phyloP scores from a whole-genome alignment of 2,888 invertebrate species.

The Spisula solida region DNA sequence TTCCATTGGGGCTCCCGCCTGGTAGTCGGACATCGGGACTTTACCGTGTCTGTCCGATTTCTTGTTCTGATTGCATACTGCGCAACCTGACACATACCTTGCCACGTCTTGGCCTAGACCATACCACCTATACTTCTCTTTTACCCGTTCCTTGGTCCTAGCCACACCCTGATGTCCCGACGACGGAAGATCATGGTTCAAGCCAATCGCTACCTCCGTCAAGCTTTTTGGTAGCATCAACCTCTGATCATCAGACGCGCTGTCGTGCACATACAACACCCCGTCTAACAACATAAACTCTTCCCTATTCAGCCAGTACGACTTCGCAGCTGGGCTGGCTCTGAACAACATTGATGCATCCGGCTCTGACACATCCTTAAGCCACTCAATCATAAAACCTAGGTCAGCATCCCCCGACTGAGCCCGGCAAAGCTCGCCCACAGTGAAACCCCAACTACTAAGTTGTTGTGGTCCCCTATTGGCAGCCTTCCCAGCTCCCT shows the following conservation, averaged over 20 bases:
- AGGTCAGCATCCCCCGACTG: too few species aligned
- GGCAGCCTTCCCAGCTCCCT: too few species aligned
- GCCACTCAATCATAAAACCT: background rate
- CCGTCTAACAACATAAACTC: background rate
- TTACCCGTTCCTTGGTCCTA: slow-evolving; percentile 25
- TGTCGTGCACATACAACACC: background rate
- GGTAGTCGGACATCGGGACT: slow-evolving; percentile 22
- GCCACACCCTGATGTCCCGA: slow-evolving; percentile 57
- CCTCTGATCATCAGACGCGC: background rate
- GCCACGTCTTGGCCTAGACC: slow-evolving; percentile 28
- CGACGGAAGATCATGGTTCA: slow-evolving; percentile 49
- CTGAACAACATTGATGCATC: background rate
- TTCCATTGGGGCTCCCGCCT: slow-evolving; percentile 50
- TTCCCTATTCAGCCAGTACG: slow-evolving; percentile 34
- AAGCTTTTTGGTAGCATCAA: background rate
- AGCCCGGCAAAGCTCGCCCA: too few species aligned
- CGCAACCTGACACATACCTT: slow-evolving; percentile 27
- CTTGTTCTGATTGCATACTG: slow-evolving; percentile 27
- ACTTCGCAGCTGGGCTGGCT: background rate
- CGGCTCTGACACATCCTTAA: background rate
- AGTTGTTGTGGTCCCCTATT: too few species aligned
- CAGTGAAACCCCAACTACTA: too few species aligned
- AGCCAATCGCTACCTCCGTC: background rate
- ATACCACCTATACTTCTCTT: slow-evolving; percentile 50
- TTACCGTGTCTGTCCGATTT: slow-evolving; percentile 21